Conservation (phyloP, 2,888 invertebrate genomes). For the Lobophora halterata region DNA sequence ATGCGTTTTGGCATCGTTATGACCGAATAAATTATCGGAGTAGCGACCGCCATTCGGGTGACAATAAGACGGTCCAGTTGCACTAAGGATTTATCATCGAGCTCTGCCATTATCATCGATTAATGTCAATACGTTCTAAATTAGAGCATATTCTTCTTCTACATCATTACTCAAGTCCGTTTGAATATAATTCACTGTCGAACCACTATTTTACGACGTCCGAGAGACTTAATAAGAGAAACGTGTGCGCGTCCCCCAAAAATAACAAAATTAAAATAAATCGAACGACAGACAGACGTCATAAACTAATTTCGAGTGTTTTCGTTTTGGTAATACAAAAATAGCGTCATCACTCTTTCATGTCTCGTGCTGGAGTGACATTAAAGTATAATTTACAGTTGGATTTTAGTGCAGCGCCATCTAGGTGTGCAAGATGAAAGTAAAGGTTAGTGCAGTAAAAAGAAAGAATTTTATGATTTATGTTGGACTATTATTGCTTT, state of each 20-base stretch:
- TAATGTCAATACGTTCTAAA: slow-evolving; percentile 57
- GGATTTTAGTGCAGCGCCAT: slow-evolving; percentile 67
- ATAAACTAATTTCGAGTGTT: slow-evolving; percentile 80
- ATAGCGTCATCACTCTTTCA: slow-evolving; percentile 79
- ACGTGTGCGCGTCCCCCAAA: slow-evolving; percentile 59
- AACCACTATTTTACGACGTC: slow-evolving; percentile 62
- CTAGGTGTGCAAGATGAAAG: slow-evolving; percentile 68
- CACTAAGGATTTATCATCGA: slow-evolving; percentile 39
- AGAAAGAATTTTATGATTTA: slow-evolving; percentile 72
- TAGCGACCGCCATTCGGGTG: slow-evolving; percentile 34
- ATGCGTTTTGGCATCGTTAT: slow-evolving; percentile 42
- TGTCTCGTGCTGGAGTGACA: slow-evolving; percentile 71
- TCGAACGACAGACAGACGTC: slow-evolving; percentile 80
- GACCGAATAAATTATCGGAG: slow-evolving; percentile 38
- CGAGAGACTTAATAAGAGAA: slow-evolving; percentile 67
- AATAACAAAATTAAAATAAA: slow-evolving; percentile 80
- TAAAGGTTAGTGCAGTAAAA: slow-evolving; percentile 57
- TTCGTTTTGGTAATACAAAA: slow-evolving; percentile 77
- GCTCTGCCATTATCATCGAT: slow-evolving; percentile 48
- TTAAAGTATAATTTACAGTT: slow-evolving; percentile 73
- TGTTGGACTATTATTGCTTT: slow-evolving; percentile 54
- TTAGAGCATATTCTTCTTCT: slow-evolving; percentile 44
- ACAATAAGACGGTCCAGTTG: slow-evolving; percentile 40
- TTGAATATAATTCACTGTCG: slow-evolving; percentile 71
- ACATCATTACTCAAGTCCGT: slow-evolving; percentile 61